These are phyloP conservation scores for Chorisops tibialis DNA, from an alignment of 2,888 invertebrate genomes.

Conservation along the genomic window DNA sequence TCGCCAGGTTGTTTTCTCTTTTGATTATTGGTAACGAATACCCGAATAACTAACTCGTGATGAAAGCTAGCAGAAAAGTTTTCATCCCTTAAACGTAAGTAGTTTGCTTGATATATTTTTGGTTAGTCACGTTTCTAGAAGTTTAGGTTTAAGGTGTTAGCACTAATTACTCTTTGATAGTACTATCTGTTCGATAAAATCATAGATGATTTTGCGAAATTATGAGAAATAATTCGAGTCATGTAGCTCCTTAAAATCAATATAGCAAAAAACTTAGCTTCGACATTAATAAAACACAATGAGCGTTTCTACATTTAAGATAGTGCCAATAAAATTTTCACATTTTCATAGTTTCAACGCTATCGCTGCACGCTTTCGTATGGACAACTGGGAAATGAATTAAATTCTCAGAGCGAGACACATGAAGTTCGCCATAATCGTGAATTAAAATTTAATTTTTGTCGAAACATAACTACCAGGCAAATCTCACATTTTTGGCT, in stretches of 20 bases:
- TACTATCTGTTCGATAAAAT: no score
- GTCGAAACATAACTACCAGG: conserved; percentile 26
- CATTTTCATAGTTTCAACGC: no score
- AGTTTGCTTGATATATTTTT: conserved; percentile 25
- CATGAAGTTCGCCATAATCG: conserved; percentile 26
- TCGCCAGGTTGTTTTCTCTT: conserved; percentile 22
- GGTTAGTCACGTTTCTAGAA: conserved; percentile 19
- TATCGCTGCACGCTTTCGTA: no score
- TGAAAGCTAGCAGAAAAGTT: conserved; percentile 15
- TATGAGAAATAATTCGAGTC: no score
- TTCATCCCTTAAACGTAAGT: conserved; percentile 20
- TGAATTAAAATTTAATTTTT: conserved; percentile 32
- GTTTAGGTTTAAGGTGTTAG: conserved; percentile 14
- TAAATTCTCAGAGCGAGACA: conserved; percentile 8
- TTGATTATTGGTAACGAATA: conserved; percentile 8
- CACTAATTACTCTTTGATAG: conserved; percentile 11
- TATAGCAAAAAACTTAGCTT: no score
- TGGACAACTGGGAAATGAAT: not conserved
- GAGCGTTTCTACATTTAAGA: no score
- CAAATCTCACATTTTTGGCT: conserved; percentile 33
- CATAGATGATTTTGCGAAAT: no score
- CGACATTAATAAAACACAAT: no score
- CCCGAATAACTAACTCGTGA: conserved; percentile 17
- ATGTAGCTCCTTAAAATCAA: no score
- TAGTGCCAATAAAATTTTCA: no score